Conservation (phyloP, 2,113 vertebrate genomes). For the Poeciliopsis occidentalis region DNA sequence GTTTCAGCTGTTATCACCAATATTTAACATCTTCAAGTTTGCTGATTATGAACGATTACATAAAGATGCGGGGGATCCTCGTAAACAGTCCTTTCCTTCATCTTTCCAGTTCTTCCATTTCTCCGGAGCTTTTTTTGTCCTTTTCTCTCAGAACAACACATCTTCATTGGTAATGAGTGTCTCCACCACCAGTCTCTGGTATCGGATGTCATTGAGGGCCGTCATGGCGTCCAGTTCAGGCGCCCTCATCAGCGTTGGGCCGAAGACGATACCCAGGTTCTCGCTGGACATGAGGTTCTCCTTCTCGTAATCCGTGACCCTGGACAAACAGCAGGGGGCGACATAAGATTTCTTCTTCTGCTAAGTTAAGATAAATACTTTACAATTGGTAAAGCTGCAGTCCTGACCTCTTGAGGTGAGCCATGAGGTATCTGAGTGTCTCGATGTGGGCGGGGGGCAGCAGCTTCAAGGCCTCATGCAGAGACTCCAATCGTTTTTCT, state of each 20-base stretch:
- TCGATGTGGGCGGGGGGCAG: no score
- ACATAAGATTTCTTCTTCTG: neutral
- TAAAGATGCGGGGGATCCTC: constrained; percentile 24
- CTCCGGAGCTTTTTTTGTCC: neutral
- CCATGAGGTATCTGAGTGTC: no score
- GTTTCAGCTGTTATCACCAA: neutral
- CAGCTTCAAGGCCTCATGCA: no score
- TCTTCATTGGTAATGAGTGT: constrained; percentile 95
- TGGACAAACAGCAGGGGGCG: constrained; percentile 46
- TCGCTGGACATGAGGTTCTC: constrained; percentile 95
- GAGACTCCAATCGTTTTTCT: no score
- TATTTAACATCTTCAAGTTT: neutral
- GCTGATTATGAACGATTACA: no score
- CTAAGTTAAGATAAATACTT: neutral
- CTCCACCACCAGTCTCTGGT: constrained; percentile 96
- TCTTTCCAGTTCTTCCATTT: constrained; percentile 3
- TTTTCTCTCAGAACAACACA: constrained; percentile 86
- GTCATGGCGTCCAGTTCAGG: constrained; percentile 92
- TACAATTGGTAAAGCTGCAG: no score
- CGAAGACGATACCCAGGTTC: constrained; percentile 90
- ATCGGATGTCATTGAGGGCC: constrained; percentile 92
- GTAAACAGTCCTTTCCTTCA: constrained; percentile 25
- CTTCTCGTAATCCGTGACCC: constrained; percentile 89
- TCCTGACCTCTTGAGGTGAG: no score
- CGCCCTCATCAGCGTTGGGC: constrained; percentile 89